Evolutionary conservation across 2,888 invertebrate genomes (phyloP).

Genomic region (Himalopsyche kuldschensis): DNA sequence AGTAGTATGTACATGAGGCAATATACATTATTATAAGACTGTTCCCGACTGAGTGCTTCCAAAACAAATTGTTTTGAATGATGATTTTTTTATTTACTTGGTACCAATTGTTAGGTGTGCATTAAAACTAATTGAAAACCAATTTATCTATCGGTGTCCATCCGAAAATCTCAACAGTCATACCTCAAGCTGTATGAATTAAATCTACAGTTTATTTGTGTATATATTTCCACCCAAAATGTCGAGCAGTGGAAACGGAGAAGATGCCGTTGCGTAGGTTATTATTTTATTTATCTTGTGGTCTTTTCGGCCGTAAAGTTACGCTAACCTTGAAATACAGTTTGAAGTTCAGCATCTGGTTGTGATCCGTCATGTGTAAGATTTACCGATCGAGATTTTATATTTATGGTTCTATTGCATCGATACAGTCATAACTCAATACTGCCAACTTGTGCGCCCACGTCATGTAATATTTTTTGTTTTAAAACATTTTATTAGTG

Average conservation of each 20-base stretch:
- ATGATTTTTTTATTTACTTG: too few species aligned
- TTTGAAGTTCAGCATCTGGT: neutral
- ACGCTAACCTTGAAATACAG: conserved; percentile 35
- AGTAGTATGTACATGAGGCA: too few species aligned
- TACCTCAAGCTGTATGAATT: too few species aligned
- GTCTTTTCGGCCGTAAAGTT: conserved; percentile 8
- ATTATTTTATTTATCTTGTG: conserved; percentile 26
- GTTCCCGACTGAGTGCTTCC: too few species aligned
- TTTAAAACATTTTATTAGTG: too few species aligned
- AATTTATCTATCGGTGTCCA: too few species aligned
- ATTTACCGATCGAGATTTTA: neutral
- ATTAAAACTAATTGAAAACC: too few species aligned
- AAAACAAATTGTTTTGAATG: too few species aligned
- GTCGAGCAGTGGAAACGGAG: neutral
- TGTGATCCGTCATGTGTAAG: neutral
- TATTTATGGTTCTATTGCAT: neutral
- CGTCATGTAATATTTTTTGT: neutral
- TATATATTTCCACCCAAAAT: neutral
- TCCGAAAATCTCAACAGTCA: too few species aligned
- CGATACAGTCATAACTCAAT: neutral
- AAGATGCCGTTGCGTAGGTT: neutral
- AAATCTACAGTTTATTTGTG: neutral
- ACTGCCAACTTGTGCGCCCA: neutral
- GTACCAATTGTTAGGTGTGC: too few species aligned
- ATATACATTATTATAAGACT: too few species aligned